These are phyloP conservation scores for Cyrtonyx montezumae DNA, from an alignment of 2,113 vertebrate genomes.

Conservation along the genomic window DNA sequence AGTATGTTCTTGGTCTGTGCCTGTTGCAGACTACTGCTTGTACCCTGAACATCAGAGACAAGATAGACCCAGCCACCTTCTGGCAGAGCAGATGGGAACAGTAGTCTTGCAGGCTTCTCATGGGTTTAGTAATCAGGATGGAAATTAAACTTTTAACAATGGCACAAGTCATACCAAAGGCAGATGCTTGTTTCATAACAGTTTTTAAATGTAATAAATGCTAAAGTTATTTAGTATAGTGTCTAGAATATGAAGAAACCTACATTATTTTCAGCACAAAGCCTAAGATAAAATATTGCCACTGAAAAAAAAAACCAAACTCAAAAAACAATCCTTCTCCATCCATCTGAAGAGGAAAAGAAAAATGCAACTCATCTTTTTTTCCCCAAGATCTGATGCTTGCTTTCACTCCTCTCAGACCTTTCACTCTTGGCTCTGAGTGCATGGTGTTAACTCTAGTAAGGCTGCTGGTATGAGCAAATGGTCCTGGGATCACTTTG, in stretches of 20 bases:
- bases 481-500: slow-evolving; percentile 47
- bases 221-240: neutral
- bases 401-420: neutral
- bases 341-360: neutral
- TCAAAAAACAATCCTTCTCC: neutral
- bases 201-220: neutral
- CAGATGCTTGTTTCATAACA: slow-evolving; percentile 42
- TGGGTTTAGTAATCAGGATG: neutral
- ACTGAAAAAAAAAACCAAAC: neutral
- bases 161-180: neutral
- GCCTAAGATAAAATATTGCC: neutral
- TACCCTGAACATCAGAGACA: neutral
- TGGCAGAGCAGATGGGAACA: neutral
- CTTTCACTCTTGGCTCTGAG: neutral
- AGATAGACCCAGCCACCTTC: neutral
- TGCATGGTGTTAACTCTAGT: neutral
- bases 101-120: neutral
- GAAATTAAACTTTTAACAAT: neutral
- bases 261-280: neutral
- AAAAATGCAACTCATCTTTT: neutral
- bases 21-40: neutral
- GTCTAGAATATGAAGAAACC: neutral
- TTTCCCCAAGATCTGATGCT: neutral
- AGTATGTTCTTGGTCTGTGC: neutral
- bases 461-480: slow-evolving; percentile 9